These are phyloP conservation scores for Illadopsis cleaveri DNA, from an alignment of 2,113 vertebrate genomes.

Conservation along the genomic window DNA sequence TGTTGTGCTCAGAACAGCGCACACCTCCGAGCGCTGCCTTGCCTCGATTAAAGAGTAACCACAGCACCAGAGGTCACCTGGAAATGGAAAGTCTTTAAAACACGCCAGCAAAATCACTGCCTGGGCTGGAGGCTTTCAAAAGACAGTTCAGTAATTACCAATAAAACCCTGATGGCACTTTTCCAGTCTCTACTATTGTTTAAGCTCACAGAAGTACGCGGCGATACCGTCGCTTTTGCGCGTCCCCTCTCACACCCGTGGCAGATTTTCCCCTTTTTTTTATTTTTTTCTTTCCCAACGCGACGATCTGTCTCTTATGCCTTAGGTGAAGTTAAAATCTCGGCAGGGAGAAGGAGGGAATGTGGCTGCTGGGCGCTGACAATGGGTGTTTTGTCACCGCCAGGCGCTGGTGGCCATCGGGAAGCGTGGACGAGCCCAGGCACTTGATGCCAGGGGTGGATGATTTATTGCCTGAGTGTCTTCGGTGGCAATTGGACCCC, in stretches of 20 bases:
- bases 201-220: background rate
- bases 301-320: conserved; percentile 27
- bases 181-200: background rate
- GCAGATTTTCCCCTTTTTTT: background rate
- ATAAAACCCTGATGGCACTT: background rate
- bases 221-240: background rate
- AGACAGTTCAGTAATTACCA: background rate
- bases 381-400: conserved; percentile 90
- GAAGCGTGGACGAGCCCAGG: conserved; percentile 81
- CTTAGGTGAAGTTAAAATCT: conserved; percentile 72
- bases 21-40: conserved; percentile 19
- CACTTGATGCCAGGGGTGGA: conserved; percentile 85
- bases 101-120: background rate
- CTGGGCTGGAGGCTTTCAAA: conserved; percentile 1
- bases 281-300: background rate
- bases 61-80: conserved; percentile 45
- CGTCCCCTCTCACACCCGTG: background rate
- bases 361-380: conserved; percentile 75
- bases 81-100: conserved; percentile 59
- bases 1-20: background rate
- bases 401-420: conserved; percentile 84
- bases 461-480: conserved; percentile 99
- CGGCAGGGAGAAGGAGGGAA: conserved; percentile 67
- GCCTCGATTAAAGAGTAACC: conserved; percentile 62
- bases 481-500: conserved; percentile 91